Conservation (phyloP, 2,888 invertebrate species). For the Poecilus cupreus region DNA sequence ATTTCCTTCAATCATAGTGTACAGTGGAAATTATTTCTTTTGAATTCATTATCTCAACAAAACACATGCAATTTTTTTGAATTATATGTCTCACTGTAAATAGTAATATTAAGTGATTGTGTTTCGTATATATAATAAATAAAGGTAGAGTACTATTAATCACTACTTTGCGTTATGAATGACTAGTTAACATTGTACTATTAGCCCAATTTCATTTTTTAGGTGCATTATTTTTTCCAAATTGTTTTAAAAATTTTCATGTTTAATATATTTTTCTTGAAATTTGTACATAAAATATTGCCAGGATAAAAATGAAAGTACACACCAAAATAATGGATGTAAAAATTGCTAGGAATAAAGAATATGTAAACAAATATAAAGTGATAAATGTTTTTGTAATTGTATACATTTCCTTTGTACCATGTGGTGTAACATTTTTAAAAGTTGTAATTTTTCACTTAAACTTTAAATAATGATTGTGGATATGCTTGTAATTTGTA, state of each 20-base stretch:
- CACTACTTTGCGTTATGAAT: not conserved
- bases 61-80: constrained; percentile 2
- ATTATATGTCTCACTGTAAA: constrained; percentile 20
- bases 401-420: not conserved
- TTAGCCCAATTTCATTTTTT: not conserved
- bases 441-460: not conserved
- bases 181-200: not conserved
- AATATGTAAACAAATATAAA: not conserved
- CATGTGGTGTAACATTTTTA: not conserved
- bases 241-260: not conserved
- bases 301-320: not conserved
- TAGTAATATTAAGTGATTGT: constrained; percentile 24
- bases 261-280: not conserved
- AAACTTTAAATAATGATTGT: not conserved
- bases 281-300: too few species aligned
- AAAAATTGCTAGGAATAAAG: not conserved
- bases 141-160: constrained; percentile 23
- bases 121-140: constrained; percentile 29
- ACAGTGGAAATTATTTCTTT: constrained; percentile 15
- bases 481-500: not conserved
- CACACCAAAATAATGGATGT: not conserved
- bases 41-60: constrained; percentile 23
- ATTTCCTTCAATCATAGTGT: not conserved
- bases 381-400: not conserved
- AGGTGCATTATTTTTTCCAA: not conserved